Evolutionary conservation across 2,888 invertebrate genomes (phyloP).

Genomic region (Dryocosmus kuriphilus): DNA sequence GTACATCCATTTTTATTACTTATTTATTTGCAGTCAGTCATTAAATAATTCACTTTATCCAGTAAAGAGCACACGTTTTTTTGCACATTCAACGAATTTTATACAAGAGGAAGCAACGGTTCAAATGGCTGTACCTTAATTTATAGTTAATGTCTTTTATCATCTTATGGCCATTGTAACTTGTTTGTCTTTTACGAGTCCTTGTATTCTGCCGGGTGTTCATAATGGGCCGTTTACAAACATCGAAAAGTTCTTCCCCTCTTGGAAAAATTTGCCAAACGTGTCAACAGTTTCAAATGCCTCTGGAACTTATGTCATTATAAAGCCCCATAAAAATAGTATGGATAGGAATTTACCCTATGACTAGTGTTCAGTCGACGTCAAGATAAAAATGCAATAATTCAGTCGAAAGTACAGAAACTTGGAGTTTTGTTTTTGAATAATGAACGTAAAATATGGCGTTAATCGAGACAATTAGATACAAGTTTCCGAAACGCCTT

Average conservation of each 20-base stretch:
- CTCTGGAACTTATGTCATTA: constrained; percentile 34
- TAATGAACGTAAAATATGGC: constrained; percentile 6
- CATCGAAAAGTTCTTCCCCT: constrained; percentile 32
- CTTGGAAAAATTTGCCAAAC: constrained; percentile 34
- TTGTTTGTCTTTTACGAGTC: constrained; percentile 24
- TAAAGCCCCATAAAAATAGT: constrained; percentile 16
- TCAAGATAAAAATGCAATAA: background rate
- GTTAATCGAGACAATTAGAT: constrained; percentile 34
- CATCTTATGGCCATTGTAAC: constrained; percentile 7
- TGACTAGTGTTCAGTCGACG: background rate
- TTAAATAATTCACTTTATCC: background rate
- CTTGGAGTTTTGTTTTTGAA: constrained; percentile 13
- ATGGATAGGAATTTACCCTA: background rate
- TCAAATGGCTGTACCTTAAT: background rate
- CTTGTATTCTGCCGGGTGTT: constrained; percentile 30
- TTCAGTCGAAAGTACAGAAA: background rate
- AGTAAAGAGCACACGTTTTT: background rate
- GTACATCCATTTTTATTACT: background rate
- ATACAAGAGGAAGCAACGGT: background rate
- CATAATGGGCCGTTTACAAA: constrained; percentile 21
- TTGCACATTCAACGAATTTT: background rate
- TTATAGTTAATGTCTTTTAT: background rate
- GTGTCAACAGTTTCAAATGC: constrained; percentile 38
- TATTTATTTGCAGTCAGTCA: background rate
- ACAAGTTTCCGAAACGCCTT: constrained; percentile 37